phyloP scores from a whole-genome alignment of 2,113 vertebrate species.

The Platichthys stellatus region DNA sequence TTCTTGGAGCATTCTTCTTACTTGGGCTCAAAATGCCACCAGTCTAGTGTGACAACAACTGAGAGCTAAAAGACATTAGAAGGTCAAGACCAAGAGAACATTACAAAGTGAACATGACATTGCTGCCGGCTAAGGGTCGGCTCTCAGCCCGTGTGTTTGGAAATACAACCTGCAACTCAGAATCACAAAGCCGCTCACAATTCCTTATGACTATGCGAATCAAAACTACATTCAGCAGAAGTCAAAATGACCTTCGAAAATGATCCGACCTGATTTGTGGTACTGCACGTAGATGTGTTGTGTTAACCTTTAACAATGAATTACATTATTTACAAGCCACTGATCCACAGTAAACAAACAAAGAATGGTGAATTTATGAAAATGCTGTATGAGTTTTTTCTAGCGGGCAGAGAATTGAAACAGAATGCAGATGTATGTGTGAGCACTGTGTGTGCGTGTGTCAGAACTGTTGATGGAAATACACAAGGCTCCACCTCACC shows the following conservation, averaged over 20 bases:
- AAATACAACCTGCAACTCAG: constrained; percentile 23
- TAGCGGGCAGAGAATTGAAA: not conserved
- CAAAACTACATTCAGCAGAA: constrained; percentile 4
- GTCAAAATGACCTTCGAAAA: not conserved
- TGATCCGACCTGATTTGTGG: not conserved
- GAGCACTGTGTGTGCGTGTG: not conserved
- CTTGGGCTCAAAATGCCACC: constrained; percentile 29
- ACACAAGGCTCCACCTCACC: constrained; percentile 46
- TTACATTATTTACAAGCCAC: not conserved
- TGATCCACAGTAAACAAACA: constrained; percentile 1
- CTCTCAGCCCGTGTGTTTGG: constrained; percentile 20
- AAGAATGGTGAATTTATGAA: not conserved
- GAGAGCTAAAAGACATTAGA: constrained; percentile 18
- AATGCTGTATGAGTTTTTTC: not conserved
- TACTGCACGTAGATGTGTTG: constrained; percentile 9
- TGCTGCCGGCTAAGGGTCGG: constrained; percentile 52
- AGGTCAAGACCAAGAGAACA: constrained; percentile 25
- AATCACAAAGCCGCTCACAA: constrained; percentile 15
- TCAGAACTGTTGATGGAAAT: constrained; percentile 31
- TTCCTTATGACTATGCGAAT: constrained; percentile 15
- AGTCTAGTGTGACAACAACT: not conserved
- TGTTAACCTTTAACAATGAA: too few species aligned
- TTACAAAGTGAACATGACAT: constrained; percentile 34
- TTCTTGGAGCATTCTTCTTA: too few species aligned
- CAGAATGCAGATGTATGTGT: constrained; percentile 22